A percentile compares a stretch with the other conserved stretches of the same genome.
phyloP scores from a whole-genome alignment of 2,113 vertebrate species.

The Ia io region DNA sequence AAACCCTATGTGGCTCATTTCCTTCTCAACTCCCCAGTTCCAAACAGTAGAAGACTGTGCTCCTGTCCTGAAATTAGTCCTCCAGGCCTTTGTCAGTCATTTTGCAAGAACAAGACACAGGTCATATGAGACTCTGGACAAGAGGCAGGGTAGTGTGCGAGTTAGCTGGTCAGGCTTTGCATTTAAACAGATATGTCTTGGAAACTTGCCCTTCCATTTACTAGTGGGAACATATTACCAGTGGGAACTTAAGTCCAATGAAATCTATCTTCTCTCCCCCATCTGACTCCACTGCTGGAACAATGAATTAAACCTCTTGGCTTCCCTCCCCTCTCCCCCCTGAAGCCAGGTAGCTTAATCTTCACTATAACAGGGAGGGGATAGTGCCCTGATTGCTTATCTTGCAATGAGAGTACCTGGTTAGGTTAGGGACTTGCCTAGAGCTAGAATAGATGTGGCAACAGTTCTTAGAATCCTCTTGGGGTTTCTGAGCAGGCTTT shows the following conservation, averaged over 20 bases:
- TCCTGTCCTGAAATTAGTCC: neutral
- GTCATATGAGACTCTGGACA: neutral
- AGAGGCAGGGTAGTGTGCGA: neutral
- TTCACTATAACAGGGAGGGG: neutral
- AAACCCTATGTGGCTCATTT: neutral
- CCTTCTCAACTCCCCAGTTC: neutral
- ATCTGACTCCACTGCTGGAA: slow-evolving; percentile 1
- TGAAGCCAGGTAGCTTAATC: neutral
- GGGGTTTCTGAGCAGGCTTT: slow-evolving; percentile 29
- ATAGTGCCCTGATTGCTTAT: neutral
- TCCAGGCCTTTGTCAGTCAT: neutral
- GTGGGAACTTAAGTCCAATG: neutral
- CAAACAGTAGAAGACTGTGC: neutral
- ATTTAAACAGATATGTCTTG: slow-evolving; percentile 14
- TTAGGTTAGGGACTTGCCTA: neutral
- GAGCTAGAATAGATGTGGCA: neutral
- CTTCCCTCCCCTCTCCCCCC: neutral
- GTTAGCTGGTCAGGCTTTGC: neutral
- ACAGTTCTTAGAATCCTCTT: slow-evolving; percentile 49
- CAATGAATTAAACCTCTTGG: slow-evolving; percentile 20
- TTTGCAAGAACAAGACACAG: neutral
- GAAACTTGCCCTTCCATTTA: neutral
- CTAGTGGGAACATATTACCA: neutral
- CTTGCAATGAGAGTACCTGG: neutral
- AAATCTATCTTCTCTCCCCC: neutral